A percentile compares a stretch with the other conserved stretches of the same genome.
Evolutionary conservation across 2,113 vertebrate species (phyloP).

Genomic region (Ctenodactylus gundi): DNA sequence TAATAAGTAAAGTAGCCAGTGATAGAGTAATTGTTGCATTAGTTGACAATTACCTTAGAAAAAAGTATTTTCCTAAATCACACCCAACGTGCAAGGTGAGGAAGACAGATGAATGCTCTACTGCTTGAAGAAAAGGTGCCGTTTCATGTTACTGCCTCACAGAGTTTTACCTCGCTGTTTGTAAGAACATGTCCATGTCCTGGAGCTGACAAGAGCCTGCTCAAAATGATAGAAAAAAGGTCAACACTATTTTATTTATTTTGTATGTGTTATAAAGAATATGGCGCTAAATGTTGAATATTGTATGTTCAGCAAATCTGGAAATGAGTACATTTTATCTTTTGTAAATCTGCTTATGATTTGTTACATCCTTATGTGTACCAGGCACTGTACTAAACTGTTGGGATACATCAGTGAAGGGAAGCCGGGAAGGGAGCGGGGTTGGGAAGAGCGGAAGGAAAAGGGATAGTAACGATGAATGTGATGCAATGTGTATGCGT

Average conservation of each 20-base stretch:
- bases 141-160: neutral
- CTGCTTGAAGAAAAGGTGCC: neutral
- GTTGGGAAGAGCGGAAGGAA: too few species aligned
- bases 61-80: neutral
- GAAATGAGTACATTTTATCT: neutral
- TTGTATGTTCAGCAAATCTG: neutral
- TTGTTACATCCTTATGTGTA: neutral
- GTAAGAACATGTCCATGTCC: neutral
- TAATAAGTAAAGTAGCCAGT: neutral
- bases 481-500: too few species aligned
- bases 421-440: too few species aligned
- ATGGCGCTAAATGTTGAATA: neutral
- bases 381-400: neutral
- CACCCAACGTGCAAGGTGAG: neutral
- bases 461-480: too few species aligned
- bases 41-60: neutral
- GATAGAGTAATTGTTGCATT: neutral
- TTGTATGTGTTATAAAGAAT: neutral
- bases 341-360: neutral
- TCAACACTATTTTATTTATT: neutral
- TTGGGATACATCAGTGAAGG: neutral
- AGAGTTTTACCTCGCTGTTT: neutral
- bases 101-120: neutral
- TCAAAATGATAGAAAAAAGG: neutral
- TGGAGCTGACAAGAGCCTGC: neutral